A percentile compares a stretch with the other conserved stretches of the same genome.
Conservation (phyloP, 2,797 vertebrate genomes). For the Denticeps clupeoides region DNA sequence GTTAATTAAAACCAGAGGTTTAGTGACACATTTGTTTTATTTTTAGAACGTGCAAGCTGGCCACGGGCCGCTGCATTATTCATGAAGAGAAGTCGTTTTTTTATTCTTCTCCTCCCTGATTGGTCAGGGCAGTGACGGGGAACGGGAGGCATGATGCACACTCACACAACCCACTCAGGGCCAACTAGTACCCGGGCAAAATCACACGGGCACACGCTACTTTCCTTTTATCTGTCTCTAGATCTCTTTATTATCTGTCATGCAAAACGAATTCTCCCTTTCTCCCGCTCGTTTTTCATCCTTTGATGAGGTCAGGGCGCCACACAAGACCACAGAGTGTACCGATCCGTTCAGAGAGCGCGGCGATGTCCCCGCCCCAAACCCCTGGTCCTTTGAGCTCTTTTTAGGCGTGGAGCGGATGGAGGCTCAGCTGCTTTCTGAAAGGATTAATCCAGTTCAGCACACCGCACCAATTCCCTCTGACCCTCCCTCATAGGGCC, state of each 20-base stretch:
- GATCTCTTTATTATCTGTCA: neutral
- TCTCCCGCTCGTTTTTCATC: neutral
- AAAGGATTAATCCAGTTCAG: conserved; percentile 35
- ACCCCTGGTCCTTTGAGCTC: neutral
- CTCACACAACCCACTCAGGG: neutral
- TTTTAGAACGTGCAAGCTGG: conserved; percentile 25
- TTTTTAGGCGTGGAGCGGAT: conserved; percentile 8
- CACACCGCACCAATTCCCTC: conserved; percentile 22
- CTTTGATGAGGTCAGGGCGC: too few species aligned
- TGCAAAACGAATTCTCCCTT: neutral
- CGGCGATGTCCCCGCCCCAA: neutral
- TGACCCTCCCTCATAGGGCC: conserved; percentile 28
- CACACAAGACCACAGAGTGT: too few species aligned
- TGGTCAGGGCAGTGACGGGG: neutral
- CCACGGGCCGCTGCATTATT: conserved; percentile 12
- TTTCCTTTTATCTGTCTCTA: too few species aligned
- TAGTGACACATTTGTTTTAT: conserved; percentile 18
- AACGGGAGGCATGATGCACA: neutral
- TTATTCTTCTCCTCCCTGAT: neutral
- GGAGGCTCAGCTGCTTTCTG: conserved; percentile 37
- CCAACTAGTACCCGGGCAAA: neutral
- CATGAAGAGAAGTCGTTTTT: neutral
- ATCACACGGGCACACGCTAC: neutral
- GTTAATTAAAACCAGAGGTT: conserved; percentile 15
- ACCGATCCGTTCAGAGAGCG: too few species aligned